phyloP scores from a whole-genome alignment of 2,888 invertebrate species.

The Philereme transversata region DNA sequence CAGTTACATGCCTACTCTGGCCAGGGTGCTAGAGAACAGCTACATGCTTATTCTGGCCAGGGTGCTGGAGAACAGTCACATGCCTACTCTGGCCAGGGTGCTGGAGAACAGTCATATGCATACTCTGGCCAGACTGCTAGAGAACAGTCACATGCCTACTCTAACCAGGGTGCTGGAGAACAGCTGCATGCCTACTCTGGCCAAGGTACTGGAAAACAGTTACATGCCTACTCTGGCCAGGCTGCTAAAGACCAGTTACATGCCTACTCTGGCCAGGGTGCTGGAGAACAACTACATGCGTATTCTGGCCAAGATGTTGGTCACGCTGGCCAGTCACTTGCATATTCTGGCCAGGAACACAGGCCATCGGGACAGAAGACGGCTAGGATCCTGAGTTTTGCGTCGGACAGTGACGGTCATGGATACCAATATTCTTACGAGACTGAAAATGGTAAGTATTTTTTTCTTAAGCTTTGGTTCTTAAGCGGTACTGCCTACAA shows the following conservation, averaged over 20 bases:
- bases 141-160: background rate
- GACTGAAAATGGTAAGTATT: constrained; percentile 84
- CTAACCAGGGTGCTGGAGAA: constrained; percentile 23
- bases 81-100: constrained; percentile 12
- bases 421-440: constrained; percentile 80
- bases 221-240: constrained; percentile 23
- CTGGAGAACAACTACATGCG: constrained; percentile 33
- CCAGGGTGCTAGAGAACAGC: background rate
- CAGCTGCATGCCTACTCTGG: constrained; percentile 49
- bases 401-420: constrained; percentile 60
- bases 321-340: background rate
- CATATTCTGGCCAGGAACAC: background rate
- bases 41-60: background rate
- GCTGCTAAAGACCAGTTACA: constrained; percentile 1
- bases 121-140: constrained; percentile 26
- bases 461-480: no score
- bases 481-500: no score
- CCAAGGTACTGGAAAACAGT: constrained; percentile 5
- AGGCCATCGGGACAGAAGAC: constrained; percentile 49
- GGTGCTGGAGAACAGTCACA: background rate
- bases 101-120: constrained; percentile 32
- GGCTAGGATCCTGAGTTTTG: constrained; percentile 61
- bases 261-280: constrained; percentile 13
- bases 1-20: constrained; percentile 40
- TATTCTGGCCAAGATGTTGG: constrained; percentile 26